Evolutionary conservation across 92 coral and sea anemone species (phyloP).

Genomic region (Phenganax stokvisi): DNA sequence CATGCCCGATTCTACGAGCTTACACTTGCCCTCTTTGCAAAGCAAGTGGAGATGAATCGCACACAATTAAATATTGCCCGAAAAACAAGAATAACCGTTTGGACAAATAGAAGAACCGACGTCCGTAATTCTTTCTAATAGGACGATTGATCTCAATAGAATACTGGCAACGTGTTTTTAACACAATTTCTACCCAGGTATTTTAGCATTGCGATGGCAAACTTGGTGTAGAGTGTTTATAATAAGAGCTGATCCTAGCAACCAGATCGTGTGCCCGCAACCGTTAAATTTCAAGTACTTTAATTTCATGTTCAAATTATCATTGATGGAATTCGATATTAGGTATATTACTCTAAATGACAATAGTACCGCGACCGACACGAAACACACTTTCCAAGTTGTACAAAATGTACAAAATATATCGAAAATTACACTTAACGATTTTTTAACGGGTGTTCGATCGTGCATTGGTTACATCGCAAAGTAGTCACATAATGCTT

Average conservation of each 20-base stretch:
- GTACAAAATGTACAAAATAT: too few species aligned
- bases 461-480: background rate
- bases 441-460: background rate
- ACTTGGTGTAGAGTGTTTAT: constrained; percentile 16
- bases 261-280: constrained; percentile 29
- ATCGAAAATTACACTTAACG: background rate
- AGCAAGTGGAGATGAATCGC: constrained; percentile 93
- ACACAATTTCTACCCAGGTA: constrained; percentile 20
- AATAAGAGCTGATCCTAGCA: constrained; percentile 27
- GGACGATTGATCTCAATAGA: background rate
- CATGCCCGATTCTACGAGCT: constrained; percentile 93
- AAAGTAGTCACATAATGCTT: background rate
- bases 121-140: background rate
- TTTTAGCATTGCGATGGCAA: constrained; percentile 2
- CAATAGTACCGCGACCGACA: background rate
- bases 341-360: constrained; percentile 1
- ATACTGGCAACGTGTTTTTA: background rate
- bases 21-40: constrained; percentile 97
- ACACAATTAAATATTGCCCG: constrained; percentile 98
- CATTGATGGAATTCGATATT: background rate
- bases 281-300: constrained; percentile 29
- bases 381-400: background rate
- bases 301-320: constrained; percentile 4
- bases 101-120: constrained; percentile 29
- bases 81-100: constrained; percentile 71